phyloP scores from a whole-genome alignment of 1,140 invertebrate genomes.

The Macrosteles quadrilineatus region DNA sequence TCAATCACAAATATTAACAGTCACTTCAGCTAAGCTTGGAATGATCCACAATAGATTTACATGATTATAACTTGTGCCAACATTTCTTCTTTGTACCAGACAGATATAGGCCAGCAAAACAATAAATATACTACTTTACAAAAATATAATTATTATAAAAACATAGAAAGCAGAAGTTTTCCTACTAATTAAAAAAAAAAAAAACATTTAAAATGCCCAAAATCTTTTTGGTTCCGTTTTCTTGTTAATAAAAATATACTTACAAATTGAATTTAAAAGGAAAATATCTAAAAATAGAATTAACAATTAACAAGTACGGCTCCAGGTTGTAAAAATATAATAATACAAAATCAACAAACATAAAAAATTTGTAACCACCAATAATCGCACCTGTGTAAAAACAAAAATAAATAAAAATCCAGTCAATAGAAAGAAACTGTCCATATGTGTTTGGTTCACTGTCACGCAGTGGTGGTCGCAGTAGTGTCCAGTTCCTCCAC shows the following conservation, averaged over 20 bases:
- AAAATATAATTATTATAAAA: background rate
- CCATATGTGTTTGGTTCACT: no score
- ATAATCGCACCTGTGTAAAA: background rate
- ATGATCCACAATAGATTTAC: background rate
- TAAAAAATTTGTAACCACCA: background rate
- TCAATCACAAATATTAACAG: background rate
- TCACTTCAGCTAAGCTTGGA: conserved; percentile 5
- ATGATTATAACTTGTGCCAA: background rate
- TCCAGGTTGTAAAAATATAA: background rate
- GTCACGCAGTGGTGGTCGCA: background rate
- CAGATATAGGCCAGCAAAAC: background rate
- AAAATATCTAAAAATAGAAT: background rate
- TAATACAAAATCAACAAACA: background rate
- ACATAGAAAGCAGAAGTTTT: background rate
- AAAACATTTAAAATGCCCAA: background rate
- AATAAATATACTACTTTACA: background rate
- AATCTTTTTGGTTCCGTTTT: background rate
- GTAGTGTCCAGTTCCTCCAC: conserved; percentile 11
- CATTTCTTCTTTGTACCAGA: background rate
- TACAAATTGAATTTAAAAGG: background rate
- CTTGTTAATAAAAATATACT: background rate
- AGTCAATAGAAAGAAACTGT: no score
- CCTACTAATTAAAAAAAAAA: background rate
- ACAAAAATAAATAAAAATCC: background rate
- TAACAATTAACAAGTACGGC: background rate